phyloP scores from a whole-genome alignment of 1,140 invertebrate species.

The Pseudomyrmex cubaensis region DNA sequence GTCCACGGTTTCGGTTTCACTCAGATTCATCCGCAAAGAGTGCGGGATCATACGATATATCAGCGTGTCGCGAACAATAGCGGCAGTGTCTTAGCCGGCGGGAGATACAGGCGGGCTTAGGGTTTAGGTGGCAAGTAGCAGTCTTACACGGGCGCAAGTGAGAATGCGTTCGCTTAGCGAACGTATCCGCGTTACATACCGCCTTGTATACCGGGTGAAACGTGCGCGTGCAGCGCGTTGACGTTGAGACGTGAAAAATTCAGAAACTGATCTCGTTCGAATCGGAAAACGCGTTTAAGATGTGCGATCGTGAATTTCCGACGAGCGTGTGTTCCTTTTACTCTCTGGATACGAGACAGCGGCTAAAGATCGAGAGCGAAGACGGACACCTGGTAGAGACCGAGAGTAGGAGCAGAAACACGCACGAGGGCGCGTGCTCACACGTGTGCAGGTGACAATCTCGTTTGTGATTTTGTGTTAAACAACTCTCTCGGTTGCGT shows the following conservation, averaged over 20 bases:
- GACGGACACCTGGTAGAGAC: conserved; percentile 66
- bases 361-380: conserved; percentile 37
- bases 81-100: conserved; percentile 67
- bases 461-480: conserved; percentile 77
- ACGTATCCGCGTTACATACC: conserved; percentile 65
- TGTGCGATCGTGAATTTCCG: background rate
- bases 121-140: conserved; percentile 49
- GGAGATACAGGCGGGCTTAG: conserved; percentile 62
- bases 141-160: conserved; percentile 33
- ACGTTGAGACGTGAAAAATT: background rate
- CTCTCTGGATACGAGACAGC: background rate
- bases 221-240: background rate
- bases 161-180: conserved; percentile 70
- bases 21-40: conserved; percentile 29
- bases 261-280: background rate
- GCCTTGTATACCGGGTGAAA: conserved; percentile 61
- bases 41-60: conserved; percentile 32
- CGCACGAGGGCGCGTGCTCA: conserved; percentile 48
- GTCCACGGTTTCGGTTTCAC: background rate
- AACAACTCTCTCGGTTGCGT: conserved; percentile 62
- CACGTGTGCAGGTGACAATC: conserved; percentile 78
- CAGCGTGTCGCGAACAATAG: conserved; percentile 69
- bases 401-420: conserved; percentile 38
- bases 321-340: background rate
- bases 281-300: background rate